A percentile compares a stretch with the other conserved stretches of the same genome.
These are phyloP conservation scores for Platyrinchus mystaceus DNA, from an alignment of 2,797 vertebrate genomes.

Conservation along the genomic window DNA sequence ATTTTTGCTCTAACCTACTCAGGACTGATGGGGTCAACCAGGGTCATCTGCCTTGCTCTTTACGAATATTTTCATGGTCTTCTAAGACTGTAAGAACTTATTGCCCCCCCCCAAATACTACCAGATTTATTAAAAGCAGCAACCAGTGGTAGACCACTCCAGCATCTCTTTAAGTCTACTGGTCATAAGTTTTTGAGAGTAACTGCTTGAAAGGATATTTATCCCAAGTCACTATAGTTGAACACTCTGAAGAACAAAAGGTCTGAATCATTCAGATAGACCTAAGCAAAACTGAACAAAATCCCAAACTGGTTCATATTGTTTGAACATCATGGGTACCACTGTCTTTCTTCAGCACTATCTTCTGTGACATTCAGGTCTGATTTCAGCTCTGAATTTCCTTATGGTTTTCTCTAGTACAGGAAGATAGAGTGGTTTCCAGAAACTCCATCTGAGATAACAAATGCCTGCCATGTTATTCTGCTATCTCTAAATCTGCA, in stretches of 20 bases:
- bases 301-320: not conserved
- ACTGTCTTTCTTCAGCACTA: not conserved
- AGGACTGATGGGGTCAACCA: not conserved
- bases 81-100: not conserved
- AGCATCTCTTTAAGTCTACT: not conserved
- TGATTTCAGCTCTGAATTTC: not conserved
- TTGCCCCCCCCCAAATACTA: not conserved
- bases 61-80: not conserved
- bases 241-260: not conserved
- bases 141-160: not conserved
- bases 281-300: not conserved
- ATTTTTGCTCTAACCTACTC: not conserved
- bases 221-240: not conserved
- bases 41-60: not conserved
- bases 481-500: slow-evolving; percentile 46
- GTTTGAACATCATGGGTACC: not conserved
- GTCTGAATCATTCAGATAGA: not conserved
- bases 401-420: not conserved
- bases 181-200: not conserved
- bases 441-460: slow-evolving; percentile 1
- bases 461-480: slow-evolving; percentile 13
- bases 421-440: not conserved
- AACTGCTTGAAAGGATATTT: not conserved
- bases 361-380: not conserved
- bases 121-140: not conserved